Conservation (phyloP, 2,113 vertebrate genomes). For the Dipodomys spectabilis region DNA sequence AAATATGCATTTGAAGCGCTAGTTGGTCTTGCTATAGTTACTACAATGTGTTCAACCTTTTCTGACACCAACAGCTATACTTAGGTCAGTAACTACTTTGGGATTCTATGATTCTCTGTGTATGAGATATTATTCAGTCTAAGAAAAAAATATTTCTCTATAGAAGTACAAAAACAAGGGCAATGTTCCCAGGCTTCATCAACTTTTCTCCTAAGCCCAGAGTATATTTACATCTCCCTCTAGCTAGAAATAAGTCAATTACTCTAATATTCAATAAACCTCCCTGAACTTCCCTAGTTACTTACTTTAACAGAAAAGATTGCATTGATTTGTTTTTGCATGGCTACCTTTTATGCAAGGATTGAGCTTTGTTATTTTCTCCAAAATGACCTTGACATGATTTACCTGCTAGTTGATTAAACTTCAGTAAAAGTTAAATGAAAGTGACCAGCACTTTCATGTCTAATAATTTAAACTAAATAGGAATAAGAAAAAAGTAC, state of each 20-base stretch:
- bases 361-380: conserved; percentile 64
- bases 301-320: conserved; percentile 60
- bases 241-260: conserved; percentile 52
- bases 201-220: not conserved
- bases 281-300: conserved; percentile 56
- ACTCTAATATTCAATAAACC: conserved; percentile 58
- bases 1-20: not conserved
- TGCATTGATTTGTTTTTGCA: conserved; percentile 76
- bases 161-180: not conserved
- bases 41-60: not conserved
- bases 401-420: conserved; percentile 59
- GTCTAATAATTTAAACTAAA: not conserved
- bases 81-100: not conserved
- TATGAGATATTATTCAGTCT: not conserved
- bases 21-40: not conserved
- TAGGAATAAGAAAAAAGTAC: not conserved
- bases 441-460: not conserved
- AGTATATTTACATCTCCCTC: conserved; percentile 29
- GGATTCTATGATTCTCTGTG: not conserved
- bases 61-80: not conserved
- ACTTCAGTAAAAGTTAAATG: conserved; percentile 53
- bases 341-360: conserved; percentile 61
- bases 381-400: conserved; percentile 61
- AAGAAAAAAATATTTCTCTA: not conserved
- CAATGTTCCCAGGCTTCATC: not conserved